Evolutionary conservation across 2,888 invertebrate species (phyloP), one percentile per base, ranked within the genome.

Genomic region (Xestia ashworthii): DNA sequence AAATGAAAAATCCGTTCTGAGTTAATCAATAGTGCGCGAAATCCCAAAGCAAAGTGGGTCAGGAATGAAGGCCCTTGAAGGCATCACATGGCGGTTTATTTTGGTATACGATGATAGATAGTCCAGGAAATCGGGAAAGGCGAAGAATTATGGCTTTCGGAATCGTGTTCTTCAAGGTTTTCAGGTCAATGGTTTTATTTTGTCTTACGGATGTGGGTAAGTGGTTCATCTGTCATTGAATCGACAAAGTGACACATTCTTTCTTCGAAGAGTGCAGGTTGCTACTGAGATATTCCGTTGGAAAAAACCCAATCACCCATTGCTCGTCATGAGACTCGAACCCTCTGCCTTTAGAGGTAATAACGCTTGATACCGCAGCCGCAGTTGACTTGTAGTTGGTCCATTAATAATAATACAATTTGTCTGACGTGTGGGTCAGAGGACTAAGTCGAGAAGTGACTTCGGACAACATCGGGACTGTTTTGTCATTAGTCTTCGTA

Each of bases 31-130:
- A 78, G 74, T 62, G 70, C 70, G 71, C 77, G 71, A 88, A 85
- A 86, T 76, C 76, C 74, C 82, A 80, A 75, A 85, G 84, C 69
- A 85, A 91, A 89, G 76, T 89, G 84, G 90, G 90, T 90, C 89
- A 89, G 68, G 62, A 78, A 46, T 68, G 70, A 71, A 77, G 38
- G 70, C 78, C 70, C 71, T 81, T 81, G 73, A 50, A 71, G 67
- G 60, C 70, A 74, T 73, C 78, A 82, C 71, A 77, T 82, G 71
- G 77, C 78, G 73, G 50, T 78, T 80, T 82, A 74, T 81, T 84
- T 82, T 82, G 72, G 62, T 81, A 70, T 79, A 76, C 44, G 76
- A 85, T 76, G 76, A 80, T 74, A 80, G 70, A 83, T 83, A 81
- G 62, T 68, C 69, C 64, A 77, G 69, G 77, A 81, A 86, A 86